These are phyloP conservation scores for Corvus hawaiiensis DNA, from an alignment of 2,113 vertebrate genomes.

Conservation along the genomic window DNA sequence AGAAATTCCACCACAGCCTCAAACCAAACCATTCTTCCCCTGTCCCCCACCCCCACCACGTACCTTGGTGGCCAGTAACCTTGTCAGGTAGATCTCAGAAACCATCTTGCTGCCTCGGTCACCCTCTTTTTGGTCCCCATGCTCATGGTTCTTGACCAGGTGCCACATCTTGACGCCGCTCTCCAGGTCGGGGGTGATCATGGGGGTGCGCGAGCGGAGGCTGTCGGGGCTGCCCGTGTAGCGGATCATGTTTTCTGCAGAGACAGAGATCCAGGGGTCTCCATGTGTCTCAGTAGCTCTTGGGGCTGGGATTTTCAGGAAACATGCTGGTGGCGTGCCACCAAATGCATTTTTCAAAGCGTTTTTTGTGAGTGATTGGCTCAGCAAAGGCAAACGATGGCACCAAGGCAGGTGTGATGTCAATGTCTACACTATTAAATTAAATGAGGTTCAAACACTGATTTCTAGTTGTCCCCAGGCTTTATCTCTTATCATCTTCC, in stretches of 20 bases:
- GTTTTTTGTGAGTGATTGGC: not conserved
- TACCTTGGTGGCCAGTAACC: constrained; percentile 97
- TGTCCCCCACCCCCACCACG: accelerated
- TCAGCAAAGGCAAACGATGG: not conserved
- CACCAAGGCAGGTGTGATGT: not conserved
- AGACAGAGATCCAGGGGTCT: not conserved
- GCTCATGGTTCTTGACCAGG: constrained; percentile 97
- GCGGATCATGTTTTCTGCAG: constrained; percentile 96
- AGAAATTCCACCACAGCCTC: not conserved
- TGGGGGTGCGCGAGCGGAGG: constrained; percentile 92
- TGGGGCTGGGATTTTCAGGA: not conserved
- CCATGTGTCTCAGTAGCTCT: accelerated
- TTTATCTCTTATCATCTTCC: not conserved
- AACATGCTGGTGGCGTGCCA: accelerated
- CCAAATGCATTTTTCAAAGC: not conserved
- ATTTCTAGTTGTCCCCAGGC: not conserved
- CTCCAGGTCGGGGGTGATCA: constrained; percentile 97
- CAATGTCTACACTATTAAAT: accelerated
- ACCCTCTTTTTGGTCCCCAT: constrained; percentile 96
- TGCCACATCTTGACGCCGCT: constrained; percentile 97
- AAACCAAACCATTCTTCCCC: not conserved
- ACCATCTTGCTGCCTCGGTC: constrained; percentile 99
- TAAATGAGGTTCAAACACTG: not conserved
- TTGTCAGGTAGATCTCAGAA: constrained; percentile 96
- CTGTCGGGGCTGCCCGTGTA: constrained; percentile 97